phyloP scores from a whole-genome alignment of 2,113 vertebrate genomes.

The Dendrocopos noguchii region DNA sequence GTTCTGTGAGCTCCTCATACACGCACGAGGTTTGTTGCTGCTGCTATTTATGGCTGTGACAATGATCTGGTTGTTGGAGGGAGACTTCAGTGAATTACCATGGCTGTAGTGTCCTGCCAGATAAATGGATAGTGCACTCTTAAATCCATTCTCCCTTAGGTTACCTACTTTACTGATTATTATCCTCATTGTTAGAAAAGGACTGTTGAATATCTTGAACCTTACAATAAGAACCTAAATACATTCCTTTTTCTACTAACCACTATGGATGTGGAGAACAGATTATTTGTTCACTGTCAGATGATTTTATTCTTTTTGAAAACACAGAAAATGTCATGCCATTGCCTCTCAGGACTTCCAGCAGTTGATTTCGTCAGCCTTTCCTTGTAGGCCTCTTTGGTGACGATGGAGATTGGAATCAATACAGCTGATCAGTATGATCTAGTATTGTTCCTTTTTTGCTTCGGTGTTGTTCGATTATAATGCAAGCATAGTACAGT shows the following conservation, averaged over 20 bases:
- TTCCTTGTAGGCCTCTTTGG: background rate
- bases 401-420: too few species aligned
- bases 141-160: background rate
- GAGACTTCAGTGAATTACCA: background rate
- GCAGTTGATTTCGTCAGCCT: background rate
- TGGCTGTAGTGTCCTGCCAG: background rate
- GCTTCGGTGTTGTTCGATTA: too few species aligned
- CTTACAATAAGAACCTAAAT: background rate
- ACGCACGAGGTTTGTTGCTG: background rate
- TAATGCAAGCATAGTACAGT: too few species aligned
- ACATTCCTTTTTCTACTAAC: background rate
- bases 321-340: background rate
- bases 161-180: background rate
- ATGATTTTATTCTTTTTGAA: background rate
- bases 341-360: background rate
- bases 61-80: background rate
- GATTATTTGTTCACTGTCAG: background rate
- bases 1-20: background rate
- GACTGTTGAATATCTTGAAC: background rate
- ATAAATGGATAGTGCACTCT: background rate
- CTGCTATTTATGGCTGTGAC: background rate
- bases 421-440: too few species aligned
- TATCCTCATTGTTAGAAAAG: background rate
- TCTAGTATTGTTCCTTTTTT: too few species aligned
- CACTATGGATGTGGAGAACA: fast-evolving